Conservation (phyloP, 2,797 vertebrate species). For the Thripadectes ignobilis region DNA sequence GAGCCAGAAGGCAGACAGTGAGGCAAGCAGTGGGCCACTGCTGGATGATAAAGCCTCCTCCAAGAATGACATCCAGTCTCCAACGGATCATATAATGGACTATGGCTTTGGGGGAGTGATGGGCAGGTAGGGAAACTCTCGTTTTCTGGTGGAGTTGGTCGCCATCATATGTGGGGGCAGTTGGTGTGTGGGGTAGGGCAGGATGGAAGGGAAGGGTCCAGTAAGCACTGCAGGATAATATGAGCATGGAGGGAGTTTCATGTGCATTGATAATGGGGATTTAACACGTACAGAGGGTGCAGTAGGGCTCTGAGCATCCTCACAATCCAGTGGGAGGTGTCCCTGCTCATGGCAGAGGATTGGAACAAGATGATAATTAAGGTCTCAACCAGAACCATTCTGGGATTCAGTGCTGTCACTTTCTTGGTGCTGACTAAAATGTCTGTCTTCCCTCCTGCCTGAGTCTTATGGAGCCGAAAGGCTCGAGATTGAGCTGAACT, state of each 20-base stretch:
- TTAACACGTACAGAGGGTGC: background rate
- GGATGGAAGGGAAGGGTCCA: background rate
- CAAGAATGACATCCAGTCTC: slow-evolving; percentile 92
- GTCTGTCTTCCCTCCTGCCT: background rate
- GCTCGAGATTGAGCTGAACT: background rate
- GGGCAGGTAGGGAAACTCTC: slow-evolving; percentile 82
- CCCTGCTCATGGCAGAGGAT: background rate
- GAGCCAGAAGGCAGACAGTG: slow-evolving; percentile 89
- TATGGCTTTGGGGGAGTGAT: slow-evolving; percentile 86
- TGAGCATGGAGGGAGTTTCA: background rate
- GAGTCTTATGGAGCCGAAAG: background rate
- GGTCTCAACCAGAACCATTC: too few relatives aligned
- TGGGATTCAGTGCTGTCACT: background rate
- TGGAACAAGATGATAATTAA: background rate
- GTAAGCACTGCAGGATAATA: background rate
- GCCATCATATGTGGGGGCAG: background rate
- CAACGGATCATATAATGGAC: slow-evolving; percentile 88
- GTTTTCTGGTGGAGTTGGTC: background rate
- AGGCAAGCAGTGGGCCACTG: slow-evolving; percentile 87
- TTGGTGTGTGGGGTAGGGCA: background rate
- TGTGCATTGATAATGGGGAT: background rate
- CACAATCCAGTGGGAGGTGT: background rate
- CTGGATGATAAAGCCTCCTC: slow-evolving; percentile 85
- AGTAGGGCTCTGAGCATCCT: background rate
- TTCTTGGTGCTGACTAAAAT: background rate